Percentiles rank a stretch among this genome's conserved stretches.
Conservation (phyloP, 2,113 vertebrate species). For the Hyaena hyaena region DNA sequence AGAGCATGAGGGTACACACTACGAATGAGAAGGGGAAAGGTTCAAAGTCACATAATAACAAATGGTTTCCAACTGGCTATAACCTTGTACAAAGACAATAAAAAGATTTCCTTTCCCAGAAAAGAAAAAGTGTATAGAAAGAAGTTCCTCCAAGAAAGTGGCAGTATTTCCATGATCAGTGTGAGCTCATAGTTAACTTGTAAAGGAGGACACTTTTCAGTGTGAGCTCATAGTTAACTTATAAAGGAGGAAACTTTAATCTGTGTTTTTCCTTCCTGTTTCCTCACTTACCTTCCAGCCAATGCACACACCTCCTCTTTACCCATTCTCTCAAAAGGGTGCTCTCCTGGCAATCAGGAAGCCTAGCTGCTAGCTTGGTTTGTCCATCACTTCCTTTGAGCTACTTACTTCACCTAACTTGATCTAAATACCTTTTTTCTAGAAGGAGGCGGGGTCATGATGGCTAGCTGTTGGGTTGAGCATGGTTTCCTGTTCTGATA, state of each 20-base stretch:
- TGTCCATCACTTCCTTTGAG: not conserved
- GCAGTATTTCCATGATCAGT: not conserved
- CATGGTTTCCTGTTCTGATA: not conserved
- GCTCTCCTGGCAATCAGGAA: not conserved
- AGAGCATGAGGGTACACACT: not conserved
- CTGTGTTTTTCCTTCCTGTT: not conserved
- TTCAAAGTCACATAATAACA: not conserved
- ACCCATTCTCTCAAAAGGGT: not conserved
- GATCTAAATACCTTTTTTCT: not conserved
- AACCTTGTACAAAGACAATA: not conserved
- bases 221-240: not conserved
- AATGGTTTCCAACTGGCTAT: not conserved
- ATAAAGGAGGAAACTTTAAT: not conserved
- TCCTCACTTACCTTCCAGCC: not conserved
- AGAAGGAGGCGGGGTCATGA: not conserved
- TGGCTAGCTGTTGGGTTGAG: not conserved
- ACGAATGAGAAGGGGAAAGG: not conserved
- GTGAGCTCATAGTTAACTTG: not conserved
- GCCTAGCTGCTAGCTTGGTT: not conserved
- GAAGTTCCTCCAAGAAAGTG: not conserved
- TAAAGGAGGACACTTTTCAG: not conserved
- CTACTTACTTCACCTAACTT: not conserved
- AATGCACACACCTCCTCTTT: not conserved
- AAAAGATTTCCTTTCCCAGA: not conserved
- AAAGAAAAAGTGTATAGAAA: not conserved